Evolutionary conservation across 2,113 vertebrate species (phyloP).

Genomic region (Salvelinus fontinalis): DNA sequence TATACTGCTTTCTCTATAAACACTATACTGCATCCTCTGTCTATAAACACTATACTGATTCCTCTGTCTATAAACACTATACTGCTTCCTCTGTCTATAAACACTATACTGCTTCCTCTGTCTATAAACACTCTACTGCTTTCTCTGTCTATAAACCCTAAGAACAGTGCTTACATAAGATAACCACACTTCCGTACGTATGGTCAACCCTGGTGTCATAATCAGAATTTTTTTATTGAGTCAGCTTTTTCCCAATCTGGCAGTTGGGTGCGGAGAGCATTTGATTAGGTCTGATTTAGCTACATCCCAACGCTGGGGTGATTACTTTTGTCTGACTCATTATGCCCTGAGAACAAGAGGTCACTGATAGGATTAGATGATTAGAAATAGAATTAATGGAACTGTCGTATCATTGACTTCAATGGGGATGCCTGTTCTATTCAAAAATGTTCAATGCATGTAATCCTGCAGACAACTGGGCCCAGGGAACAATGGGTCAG

Average conservation of each 20-base stretch:
- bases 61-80: too few relatives aligned
- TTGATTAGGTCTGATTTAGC: not conserved
- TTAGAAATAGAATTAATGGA: too few relatives aligned
- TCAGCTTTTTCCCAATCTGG: not conserved
- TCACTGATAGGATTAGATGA: not conserved
- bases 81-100: too few relatives aligned
- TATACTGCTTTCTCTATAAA: too few relatives aligned
- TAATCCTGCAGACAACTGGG: too few relatives aligned
- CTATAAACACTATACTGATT: too few relatives aligned
- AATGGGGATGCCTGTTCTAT: too few relatives aligned
- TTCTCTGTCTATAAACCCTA: not conserved
- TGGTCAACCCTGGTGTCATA: not conserved
- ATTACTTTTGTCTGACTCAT: constrained; percentile 2
- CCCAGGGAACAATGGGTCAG: not conserved
- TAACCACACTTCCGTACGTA: too few relatives aligned
- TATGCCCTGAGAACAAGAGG: constrained; percentile 1
- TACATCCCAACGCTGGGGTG: not conserved
- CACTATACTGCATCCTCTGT: too few relatives aligned
- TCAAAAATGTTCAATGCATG: too few relatives aligned
- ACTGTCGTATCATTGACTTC: too few relatives aligned
- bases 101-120: not conserved
- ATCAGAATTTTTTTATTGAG: not conserved
- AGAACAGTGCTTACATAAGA: not conserved
- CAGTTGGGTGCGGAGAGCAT: not conserved
- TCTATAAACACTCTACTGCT: not conserved